A percentile compares a stretch with the other conserved stretches of the same genome.
Evolutionary conservation across 2,888 invertebrate species (phyloP).

Genomic region (Agrochola macilenta): DNA sequence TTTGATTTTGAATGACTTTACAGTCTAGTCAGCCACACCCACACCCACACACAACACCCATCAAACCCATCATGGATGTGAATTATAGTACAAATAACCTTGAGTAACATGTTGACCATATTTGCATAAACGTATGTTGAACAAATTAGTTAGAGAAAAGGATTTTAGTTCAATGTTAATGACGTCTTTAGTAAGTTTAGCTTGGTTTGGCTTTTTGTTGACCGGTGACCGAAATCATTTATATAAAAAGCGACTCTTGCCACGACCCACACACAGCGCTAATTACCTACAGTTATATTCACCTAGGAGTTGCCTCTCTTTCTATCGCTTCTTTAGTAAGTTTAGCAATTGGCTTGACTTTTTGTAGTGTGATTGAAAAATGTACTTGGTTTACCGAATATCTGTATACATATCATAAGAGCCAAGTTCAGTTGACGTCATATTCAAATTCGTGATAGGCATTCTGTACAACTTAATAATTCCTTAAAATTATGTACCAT

Average conservation of each 20-base stretch:
- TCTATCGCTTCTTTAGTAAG: no score
- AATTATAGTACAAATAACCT: conserved; percentile 1
- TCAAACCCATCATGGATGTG: background rate
- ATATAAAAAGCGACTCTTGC: no score
- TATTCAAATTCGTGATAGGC: background rate
- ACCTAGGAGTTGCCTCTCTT: no score
- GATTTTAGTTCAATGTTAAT: conserved; percentile 24
- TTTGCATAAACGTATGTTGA: conserved; percentile 16
- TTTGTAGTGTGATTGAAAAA: conserved; percentile 1
- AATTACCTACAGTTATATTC: no score
- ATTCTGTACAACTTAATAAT: background rate
- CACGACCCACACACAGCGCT: no score
- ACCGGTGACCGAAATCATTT: no score
- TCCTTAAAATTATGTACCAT: no score
- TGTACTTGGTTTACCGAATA: background rate
- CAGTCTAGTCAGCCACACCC: no score
- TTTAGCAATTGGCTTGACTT: background rate
- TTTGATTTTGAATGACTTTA: no score
- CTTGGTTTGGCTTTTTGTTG: no score
- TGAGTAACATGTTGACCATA: conserved; percentile 13
- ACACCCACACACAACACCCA: no score
- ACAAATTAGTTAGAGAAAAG: conserved; percentile 15
- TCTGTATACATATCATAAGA: background rate
- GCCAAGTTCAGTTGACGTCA: background rate
- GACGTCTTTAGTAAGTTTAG: background rate